Evolutionary conservation across 2,888 invertebrate genomes (phyloP).

Genomic region (Amaurobius ferox): DNA sequence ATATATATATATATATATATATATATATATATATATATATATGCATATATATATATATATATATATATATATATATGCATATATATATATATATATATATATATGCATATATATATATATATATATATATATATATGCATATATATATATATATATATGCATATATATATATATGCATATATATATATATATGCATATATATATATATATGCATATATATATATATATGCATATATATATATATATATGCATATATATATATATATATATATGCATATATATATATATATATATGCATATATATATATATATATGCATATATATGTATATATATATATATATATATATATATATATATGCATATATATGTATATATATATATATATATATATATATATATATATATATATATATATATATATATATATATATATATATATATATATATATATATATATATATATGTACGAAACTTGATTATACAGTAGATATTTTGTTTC

Average conservation of each 20-base stretch:
- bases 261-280: not conserved
- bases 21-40: not conserved
- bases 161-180: conserved; percentile 2
- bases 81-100: conserved; percentile 2
- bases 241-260: not conserved
- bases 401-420: conserved; percentile 14
- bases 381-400: too few relatives aligned
- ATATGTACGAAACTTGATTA: too few relatives aligned
- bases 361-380: not conserved
- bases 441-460: conserved; percentile 9
- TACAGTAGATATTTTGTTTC: too few relatives aligned
- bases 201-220: not conserved
- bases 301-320: conserved; percentile 2
- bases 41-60: not conserved
- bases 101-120: not conserved
- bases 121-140: not conserved
- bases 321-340: not conserved
- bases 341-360: not conserved
- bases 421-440: conserved; percentile 10
- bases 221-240: not conserved
- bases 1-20: not conserved
- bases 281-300: not conserved
- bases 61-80: not conserved
- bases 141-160: not conserved
- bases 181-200: not conserved